These are phyloP conservation scores for Hippocampus mohnikei DNA, from an alignment of 2,113 vertebrate genomes.

Conservation along the genomic window DNA sequence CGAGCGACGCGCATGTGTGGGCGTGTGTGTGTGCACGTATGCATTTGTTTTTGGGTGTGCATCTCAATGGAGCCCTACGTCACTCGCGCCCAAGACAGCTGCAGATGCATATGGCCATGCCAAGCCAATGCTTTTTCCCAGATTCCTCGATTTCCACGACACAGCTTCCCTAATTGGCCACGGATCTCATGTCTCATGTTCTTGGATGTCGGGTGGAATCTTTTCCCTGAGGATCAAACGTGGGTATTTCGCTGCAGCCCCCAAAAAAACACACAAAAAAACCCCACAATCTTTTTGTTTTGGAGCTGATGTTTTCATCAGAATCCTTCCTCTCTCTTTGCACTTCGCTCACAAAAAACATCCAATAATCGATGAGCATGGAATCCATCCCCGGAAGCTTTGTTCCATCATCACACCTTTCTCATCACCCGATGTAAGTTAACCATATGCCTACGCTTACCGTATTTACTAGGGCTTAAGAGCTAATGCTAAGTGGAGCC, in stretches of 20 bases:
- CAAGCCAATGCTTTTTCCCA: slow-evolving; percentile 49
- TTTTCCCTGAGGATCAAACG: slow-evolving; percentile 29
- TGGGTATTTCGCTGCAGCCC: slow-evolving; percentile 41
- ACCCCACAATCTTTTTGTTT: slow-evolving; percentile 7
- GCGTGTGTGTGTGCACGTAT: background rate
- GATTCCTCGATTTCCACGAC: slow-evolving; percentile 64
- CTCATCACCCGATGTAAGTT: slow-evolving; percentile 19
- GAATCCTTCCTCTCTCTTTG: slow-evolving; percentile 20
- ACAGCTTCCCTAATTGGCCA: slow-evolving; percentile 51
- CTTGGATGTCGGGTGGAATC: slow-evolving; percentile 39
- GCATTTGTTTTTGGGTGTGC: background rate
- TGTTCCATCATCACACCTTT: slow-evolving; percentile 7
- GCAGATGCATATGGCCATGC: slow-evolving; percentile 43
- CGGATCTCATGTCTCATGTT: slow-evolving; percentile 55
- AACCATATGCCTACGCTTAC: slow-evolving; percentile 18
- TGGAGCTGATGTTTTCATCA: slow-evolving; percentile 39
- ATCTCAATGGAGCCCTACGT: slow-evolving; percentile 37
- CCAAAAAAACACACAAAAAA: slow-evolving; percentile 8
- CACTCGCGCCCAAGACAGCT: slow-evolving; percentile 57
- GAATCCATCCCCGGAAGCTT: slow-evolving; percentile 20
- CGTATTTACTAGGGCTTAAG: slow-evolving; percentile 30
- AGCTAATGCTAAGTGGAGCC: slow-evolving; percentile 34
- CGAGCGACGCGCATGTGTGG: background rate
- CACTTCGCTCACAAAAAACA: slow-evolving; percentile 45
- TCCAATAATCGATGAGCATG: slow-evolving; percentile 7